Evolutionary conservation across 2,797 vertebrate genomes (phyloP).

Genomic region (Craterocephalus amniculus): DNA sequence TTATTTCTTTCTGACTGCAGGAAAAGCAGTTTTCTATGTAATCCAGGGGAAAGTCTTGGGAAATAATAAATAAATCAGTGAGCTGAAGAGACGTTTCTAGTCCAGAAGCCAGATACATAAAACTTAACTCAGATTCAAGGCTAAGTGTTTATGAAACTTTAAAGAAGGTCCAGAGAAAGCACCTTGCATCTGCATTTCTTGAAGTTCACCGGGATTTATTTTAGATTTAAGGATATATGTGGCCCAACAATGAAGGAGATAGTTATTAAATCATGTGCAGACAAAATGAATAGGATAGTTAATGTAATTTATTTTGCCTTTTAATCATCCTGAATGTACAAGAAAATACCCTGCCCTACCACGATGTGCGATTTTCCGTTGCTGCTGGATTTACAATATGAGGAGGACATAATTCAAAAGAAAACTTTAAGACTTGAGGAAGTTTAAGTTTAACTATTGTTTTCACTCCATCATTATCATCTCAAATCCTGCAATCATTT

Average conservation of each 20-base stretch:
- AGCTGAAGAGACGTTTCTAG: slow-evolving; percentile 75
- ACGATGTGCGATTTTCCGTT: neutral
- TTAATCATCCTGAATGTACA: neutral
- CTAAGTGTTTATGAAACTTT: slow-evolving; percentile 60
- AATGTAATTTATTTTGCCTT: slow-evolving; percentile 12
- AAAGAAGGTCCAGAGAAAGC: slow-evolving; percentile 42
- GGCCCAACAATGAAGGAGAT: slow-evolving; percentile 22
- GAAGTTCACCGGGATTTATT: slow-evolving; percentile 27
- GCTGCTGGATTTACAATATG: neutral
- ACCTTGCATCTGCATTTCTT: slow-evolving; percentile 32
- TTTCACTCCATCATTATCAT: slow-evolving; percentile 7
- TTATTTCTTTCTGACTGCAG: slow-evolving; percentile 64
- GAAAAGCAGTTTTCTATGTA: slow-evolving; percentile 70
- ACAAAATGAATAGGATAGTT: slow-evolving; percentile 15
- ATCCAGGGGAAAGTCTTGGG: slow-evolving; percentile 56
- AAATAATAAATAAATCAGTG: slow-evolving; percentile 80
- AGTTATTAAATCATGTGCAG: slow-evolving; percentile 7
- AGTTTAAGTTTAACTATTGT: slow-evolving; percentile 32
- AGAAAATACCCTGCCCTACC: neutral
- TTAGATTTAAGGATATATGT: slow-evolving; percentile 23
- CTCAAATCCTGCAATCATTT: slow-evolving; percentile 15
- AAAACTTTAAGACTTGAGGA: rapidly evolving
- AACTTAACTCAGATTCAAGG: slow-evolving; percentile 66
- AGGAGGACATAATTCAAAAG: neutral
- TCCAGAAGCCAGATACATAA: slow-evolving; percentile 68